Evolutionary conservation across 1,140 invertebrate genomes (phyloP).

Genomic region (Drosophila tropicalis): DNA sequence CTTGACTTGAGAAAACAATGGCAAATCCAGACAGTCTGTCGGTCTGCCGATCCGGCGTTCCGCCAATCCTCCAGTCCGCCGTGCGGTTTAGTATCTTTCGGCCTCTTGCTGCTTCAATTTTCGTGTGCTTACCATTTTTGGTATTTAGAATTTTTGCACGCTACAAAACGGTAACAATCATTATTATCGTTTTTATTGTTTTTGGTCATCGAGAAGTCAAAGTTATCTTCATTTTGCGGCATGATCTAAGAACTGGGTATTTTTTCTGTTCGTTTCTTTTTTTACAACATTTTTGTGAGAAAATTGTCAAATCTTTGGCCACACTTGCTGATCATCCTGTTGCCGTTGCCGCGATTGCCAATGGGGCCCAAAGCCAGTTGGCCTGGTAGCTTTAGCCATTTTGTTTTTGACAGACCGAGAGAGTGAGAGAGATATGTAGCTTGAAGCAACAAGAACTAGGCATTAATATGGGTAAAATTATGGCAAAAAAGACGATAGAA

Average conservation of each 20-base stretch:
- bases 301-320: slow-evolving; percentile 23
- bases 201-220: slow-evolving; percentile 49
- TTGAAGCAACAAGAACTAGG: slow-evolving; percentile 12
- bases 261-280: not conserved
- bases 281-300: slow-evolving; percentile 10
- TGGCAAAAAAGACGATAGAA: slow-evolving; percentile 9
- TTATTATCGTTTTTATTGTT: slow-evolving; percentile 61
- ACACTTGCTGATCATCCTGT: slow-evolving; percentile 3
- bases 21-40: slow-evolving; percentile 2
- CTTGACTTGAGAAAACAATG: slow-evolving; percentile 20
- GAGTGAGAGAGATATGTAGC: not conserved
- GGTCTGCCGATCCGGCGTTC: not conserved
- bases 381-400: not conserved
- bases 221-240: slow-evolving; percentile 46
- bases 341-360: no score
- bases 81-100: slow-evolving; percentile 1
- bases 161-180: slow-evolving; percentile 62
- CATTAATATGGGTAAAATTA: slow-evolving; percentile 1
- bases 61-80: not conserved
- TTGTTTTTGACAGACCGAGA: not conserved
- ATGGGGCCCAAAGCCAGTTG: not conserved
- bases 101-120: slow-evolving; percentile 49
- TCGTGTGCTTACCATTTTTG: slow-evolving; percentile 60
- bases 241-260: slow-evolving; percentile 41
- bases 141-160: slow-evolving; percentile 64